phyloP scores from a whole-genome alignment of 2,888 invertebrate genomes.

The Silvanus unidentatus region DNA sequence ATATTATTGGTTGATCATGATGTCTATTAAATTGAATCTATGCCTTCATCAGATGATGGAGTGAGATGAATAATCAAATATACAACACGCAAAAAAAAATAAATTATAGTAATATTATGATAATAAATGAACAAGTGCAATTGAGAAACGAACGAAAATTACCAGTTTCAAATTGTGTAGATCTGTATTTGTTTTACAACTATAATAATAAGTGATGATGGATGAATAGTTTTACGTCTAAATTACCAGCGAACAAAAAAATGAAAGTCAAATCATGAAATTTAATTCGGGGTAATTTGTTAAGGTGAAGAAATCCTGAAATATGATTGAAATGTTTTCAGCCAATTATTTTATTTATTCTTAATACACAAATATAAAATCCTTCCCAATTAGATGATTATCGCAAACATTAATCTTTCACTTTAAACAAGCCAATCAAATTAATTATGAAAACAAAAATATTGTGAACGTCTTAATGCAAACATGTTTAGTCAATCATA shows the following conservation, averaged over 20 bases:
- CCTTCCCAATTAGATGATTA: slow-evolving; percentile 10
- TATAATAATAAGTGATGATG: too few relatives aligned
- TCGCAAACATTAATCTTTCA: slow-evolving; percentile 9
- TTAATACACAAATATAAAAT: slow-evolving; percentile 6
- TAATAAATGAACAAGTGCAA: too few relatives aligned
- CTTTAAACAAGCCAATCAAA: slow-evolving; percentile 9
- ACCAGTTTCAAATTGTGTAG: too few relatives aligned
- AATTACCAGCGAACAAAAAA: too few relatives aligned
- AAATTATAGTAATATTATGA: neutral
- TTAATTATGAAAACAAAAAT: slow-evolving; percentile 11
- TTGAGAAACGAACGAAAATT: too few relatives aligned
- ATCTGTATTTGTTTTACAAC: too few relatives aligned
- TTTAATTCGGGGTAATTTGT: too few relatives aligned
- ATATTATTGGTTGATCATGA: slow-evolving; percentile 1
- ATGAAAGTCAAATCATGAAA: too few relatives aligned
- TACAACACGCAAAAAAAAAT: neutral
- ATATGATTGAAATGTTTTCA: too few relatives aligned
- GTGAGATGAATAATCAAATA: too few relatives aligned
- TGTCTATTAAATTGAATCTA: slow-evolving; percentile 22
- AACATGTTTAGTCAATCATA: slow-evolving; percentile 1
- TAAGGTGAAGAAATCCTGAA: too few relatives aligned
- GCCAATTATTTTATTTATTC: slow-evolving; percentile 5
- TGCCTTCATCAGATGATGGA: neutral
- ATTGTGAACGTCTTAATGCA: neutral
- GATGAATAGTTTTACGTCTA: too few relatives aligned